phyloP scores from a whole-genome alignment of 2,797 vertebrate genomes.

The Capromys pilorides region DNA sequence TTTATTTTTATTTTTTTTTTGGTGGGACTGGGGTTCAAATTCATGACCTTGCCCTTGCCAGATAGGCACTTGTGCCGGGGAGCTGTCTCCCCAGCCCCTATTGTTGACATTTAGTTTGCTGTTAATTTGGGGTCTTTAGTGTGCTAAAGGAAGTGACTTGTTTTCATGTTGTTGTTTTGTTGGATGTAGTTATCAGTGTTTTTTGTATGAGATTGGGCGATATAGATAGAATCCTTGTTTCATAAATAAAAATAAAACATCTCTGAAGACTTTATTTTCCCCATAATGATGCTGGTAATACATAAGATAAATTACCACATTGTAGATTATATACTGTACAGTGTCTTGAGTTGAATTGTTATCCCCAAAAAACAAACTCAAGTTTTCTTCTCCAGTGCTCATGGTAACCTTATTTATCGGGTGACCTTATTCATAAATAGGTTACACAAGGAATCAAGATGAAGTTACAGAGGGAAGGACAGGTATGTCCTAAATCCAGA shows the following conservation, averaged over 20 bases:
- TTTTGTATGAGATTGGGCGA: background rate
- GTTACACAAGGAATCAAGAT: background rate
- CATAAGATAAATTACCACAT: conserved; percentile 30
- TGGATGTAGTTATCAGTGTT: background rate
- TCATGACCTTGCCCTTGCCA: too few relatives aligned
- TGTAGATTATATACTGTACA: background rate
- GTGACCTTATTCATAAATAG: conserved; percentile 11
- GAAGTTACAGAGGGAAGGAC: background rate
- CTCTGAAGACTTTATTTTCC: conserved; percentile 37
- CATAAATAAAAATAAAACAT: conserved; percentile 32
- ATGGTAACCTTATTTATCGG: background rate
- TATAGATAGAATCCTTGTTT: background rate
- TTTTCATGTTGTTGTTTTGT: background rate
- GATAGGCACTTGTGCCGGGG: too few relatives aligned
- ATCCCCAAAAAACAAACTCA: background rate
- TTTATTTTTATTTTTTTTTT: too few relatives aligned
- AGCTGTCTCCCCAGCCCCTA: too few relatives aligned
- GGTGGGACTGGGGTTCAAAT: too few relatives aligned
- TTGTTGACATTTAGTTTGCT: conserved; percentile 31
- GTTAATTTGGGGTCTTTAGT: background rate
- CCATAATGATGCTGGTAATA: background rate
- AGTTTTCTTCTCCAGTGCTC: background rate
- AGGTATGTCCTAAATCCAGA: background rate
- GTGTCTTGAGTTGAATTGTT: background rate
- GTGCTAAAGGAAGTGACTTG: background rate